Percentiles rank a stretch among this genome's conserved stretches.
Evolutionary conservation across 2,888 invertebrate genomes (phyloP).

Genomic region (Nomada fucata): DNA sequence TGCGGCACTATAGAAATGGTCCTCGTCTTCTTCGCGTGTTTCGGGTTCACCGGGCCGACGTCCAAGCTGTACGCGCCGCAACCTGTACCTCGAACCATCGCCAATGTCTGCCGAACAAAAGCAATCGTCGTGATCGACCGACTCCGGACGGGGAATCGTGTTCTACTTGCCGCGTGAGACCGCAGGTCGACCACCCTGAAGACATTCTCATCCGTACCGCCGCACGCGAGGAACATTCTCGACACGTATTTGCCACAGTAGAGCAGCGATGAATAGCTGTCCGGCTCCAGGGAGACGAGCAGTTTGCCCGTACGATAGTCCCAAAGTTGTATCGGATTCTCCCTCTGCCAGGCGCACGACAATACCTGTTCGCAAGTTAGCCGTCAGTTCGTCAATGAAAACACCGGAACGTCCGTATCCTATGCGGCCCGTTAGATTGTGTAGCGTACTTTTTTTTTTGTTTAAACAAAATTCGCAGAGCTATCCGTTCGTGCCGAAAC

Average conservation of each 20-base stretch:
- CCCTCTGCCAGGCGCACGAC: slow-evolving; percentile 88
- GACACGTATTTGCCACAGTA: slow-evolving; percentile 87
- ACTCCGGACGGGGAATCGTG: too few species aligned
- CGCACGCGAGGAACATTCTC: slow-evolving; percentile 86
- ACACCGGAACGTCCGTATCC: slow-evolving; percentile 6
- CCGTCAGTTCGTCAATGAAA: slow-evolving; percentile 14
- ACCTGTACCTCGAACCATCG: slow-evolving; percentile 85
- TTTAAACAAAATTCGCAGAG: slow-evolving; percentile 1
- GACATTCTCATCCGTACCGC: slow-evolving; percentile 87
- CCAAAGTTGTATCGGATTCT: slow-evolving; percentile 87
- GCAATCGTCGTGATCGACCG: not conserved
- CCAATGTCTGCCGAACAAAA: slow-evolving; percentile 84
- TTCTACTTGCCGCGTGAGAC: slow-evolving; percentile 85
- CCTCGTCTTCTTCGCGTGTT: slow-evolving; percentile 57
- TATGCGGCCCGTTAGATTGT: not conserved
- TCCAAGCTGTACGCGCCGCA: slow-evolving; percentile 87
- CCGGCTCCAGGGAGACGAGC: slow-evolving; percentile 86
- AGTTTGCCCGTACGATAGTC: slow-evolving; percentile 88
- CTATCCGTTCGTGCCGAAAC: not conserved
- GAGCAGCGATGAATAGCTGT: slow-evolving; percentile 85
- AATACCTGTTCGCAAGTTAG: slow-evolving; percentile 85
- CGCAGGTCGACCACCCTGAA: slow-evolving; percentile 87
- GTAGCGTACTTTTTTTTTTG: not conserved
- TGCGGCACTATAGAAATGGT: slow-evolving; percentile 84
- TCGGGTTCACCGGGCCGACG: slow-evolving; percentile 83